A percentile compares a stretch with the other conserved stretches of the same genome.
These are phyloP conservation scores for Astropecten irregularis DNA, from an alignment of 53 echinoderm and acorn worm genomes.

Conservation along the genomic window DNA sequence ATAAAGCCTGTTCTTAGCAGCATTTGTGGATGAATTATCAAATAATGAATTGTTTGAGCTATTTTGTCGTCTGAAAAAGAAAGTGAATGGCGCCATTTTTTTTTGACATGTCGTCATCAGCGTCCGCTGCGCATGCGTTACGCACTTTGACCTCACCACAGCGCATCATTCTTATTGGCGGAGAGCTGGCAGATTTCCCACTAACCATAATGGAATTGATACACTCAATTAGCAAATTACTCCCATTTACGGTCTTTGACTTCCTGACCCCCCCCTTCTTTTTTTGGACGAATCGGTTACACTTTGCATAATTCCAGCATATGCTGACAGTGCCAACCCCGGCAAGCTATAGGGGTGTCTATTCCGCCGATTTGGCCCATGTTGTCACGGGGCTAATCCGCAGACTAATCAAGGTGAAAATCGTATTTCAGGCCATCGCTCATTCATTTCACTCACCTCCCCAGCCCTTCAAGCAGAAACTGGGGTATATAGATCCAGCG, in stretches of 20 bases:
- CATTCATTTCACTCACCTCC: too few relatives aligned
- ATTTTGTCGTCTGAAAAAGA: too few relatives aligned
- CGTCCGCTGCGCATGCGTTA: too few relatives aligned
- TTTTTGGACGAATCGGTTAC: slow-evolving; percentile 45
- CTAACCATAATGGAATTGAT: slow-evolving; percentile 34
- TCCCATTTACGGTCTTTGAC: slow-evolving; percentile 46
- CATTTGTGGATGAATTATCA: too few relatives aligned
- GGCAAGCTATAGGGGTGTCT: background rate
- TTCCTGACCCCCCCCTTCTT: slow-evolving; percentile 33
- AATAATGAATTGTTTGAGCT: too few relatives aligned
- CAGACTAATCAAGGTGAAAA: slow-evolving; percentile 50
- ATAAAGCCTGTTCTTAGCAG: too few relatives aligned
- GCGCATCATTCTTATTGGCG: too few relatives aligned
- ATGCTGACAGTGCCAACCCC: slow-evolving; percentile 21
- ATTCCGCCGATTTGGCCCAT: background rate
- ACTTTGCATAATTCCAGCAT: slow-evolving; percentile 50
- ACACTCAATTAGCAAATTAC: slow-evolving; percentile 53
- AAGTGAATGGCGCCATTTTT: too few relatives aligned
- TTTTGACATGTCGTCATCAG: too few relatives aligned
- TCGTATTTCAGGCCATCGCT: slow-evolving; percentile 27
- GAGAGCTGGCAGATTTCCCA: slow-evolving; percentile 7
- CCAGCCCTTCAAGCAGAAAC: too few relatives aligned
- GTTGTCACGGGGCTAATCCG: slow-evolving; percentile 47
- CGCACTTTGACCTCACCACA: too few relatives aligned
- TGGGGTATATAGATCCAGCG: too few relatives aligned